These are phyloP conservation scores for Rhamnusium bicolor DNA, from an alignment of 2,888 invertebrate species.

Conservation along the genomic window DNA sequence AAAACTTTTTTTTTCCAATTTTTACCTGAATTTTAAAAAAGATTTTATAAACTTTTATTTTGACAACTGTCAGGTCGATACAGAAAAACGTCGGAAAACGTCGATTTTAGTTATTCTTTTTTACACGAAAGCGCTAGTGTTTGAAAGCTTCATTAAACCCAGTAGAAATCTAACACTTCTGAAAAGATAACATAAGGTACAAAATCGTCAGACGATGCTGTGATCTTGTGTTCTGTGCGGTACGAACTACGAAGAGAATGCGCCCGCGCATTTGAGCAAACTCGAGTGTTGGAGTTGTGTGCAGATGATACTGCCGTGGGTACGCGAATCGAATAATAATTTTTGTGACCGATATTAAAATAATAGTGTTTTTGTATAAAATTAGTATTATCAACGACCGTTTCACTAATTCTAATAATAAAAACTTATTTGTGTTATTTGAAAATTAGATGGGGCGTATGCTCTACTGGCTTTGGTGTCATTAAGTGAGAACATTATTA, in stretches of 20 bases:
- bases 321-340: conserved; percentile 62
- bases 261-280: conserved; percentile 34
- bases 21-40: conserved; percentile 55
- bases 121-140: conserved; percentile 66
- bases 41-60: conserved; percentile 56
- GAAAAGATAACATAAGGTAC: conserved; percentile 38
- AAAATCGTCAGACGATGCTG: conserved; percentile 36
- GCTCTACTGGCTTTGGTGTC: conserved; percentile 60
- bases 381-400: conserved; percentile 11
- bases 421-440: conserved; percentile 32
- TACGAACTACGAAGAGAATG: conserved; percentile 8
- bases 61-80: conserved; percentile 58
- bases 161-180: conserved; percentile 41
- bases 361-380: conserved; percentile 36
- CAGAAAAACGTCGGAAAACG: conserved; percentile 64
- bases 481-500: conserved; percentile 49
- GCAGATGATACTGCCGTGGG: conserved; percentile 63
- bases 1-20: conserved; percentile 47
- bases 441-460: conserved; percentile 64
- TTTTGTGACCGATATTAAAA: conserved; percentile 42
- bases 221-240: conserved; percentile 16
- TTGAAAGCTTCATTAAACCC: conserved; percentile 44
- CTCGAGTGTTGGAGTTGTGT: conserved; percentile 53
- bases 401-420: conserved; percentile 16
- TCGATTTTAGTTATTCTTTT: conserved; percentile 69